Evolutionary conservation across 2,888 invertebrate genomes (phyloP).

Genomic region (Eupeodes luniger): DNA sequence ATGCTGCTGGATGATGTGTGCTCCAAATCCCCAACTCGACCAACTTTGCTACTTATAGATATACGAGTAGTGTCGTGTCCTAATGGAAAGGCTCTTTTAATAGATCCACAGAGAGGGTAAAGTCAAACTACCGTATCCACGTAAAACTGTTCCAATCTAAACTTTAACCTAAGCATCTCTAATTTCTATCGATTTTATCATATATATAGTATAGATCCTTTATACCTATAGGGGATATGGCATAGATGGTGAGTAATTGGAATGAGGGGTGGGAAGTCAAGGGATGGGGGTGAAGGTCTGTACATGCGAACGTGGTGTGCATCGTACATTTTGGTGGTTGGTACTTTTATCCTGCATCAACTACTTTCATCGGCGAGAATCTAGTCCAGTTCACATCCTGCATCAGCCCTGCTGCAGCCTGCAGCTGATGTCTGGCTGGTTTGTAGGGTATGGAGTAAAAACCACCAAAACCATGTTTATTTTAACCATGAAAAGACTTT

Average conservation of each 20-base stretch:
- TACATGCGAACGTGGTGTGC: not conserved
- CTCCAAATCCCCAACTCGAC: not conserved
- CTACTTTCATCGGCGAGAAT: constrained; percentile 59
- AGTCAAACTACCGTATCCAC: constrained; percentile 17
- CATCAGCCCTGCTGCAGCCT: too few relatives aligned
- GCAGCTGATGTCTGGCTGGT: too few relatives aligned
- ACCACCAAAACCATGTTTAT: not conserved
- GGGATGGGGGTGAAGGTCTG: not conserved
- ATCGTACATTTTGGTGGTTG: constrained; percentile 47
- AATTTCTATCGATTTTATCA: constrained; percentile 58
- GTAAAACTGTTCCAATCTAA: constrained; percentile 55
- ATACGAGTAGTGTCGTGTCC: not conserved
- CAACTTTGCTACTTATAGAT: not conserved
- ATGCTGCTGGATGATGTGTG: too few relatives aligned
- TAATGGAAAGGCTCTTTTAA: constrained; percentile 13
- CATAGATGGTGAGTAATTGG: not conserved
- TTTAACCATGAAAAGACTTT: constrained; percentile 19
- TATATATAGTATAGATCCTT: too few relatives aligned
- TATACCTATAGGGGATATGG: too few relatives aligned
- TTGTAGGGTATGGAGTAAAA: too few relatives aligned
- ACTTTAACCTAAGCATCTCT: constrained; percentile 59
- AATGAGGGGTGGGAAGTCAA: too few relatives aligned
- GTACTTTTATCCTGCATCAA: constrained; percentile 48
- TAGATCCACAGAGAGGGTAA: constrained; percentile 11
- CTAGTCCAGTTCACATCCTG: constrained; percentile 33